These are phyloP conservation scores for Sterrhoptilus dennistouni DNA, from an alignment of 2,113 vertebrate genomes.

Conservation along the genomic window DNA sequence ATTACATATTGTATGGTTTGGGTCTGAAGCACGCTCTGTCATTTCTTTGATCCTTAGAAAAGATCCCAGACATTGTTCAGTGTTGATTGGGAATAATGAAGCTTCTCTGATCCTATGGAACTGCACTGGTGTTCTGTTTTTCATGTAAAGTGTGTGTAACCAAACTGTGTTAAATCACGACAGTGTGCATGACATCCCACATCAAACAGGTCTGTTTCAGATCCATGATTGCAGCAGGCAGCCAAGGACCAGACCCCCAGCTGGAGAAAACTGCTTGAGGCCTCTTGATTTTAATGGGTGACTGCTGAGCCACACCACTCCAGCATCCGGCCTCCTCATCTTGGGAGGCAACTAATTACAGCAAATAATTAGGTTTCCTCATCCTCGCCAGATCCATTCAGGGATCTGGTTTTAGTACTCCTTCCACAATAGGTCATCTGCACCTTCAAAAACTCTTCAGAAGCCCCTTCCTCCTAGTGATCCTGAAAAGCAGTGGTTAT, in stretches of 20 bases:
- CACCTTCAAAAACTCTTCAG: background rate
- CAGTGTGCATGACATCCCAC: background rate
- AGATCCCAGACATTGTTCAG: background rate
- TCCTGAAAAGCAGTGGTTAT: background rate
- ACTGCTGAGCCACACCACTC: background rate
- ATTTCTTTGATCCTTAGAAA: background rate
- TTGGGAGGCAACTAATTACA: background rate
- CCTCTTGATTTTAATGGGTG: background rate
- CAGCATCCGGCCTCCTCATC: background rate
- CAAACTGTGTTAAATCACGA: accelerated
- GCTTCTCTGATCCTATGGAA: conserved; percentile 46
- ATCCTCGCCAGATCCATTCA: background rate
- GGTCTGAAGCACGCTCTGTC: background rate
- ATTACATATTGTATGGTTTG: background rate
- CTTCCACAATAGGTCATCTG: background rate
- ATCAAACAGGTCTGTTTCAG: background rate
- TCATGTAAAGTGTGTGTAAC: background rate
- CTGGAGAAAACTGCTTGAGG: background rate
- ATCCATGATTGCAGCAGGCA: background rate
- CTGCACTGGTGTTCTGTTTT: conserved; percentile 7
- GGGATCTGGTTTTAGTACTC: background rate
- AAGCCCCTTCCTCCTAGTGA: background rate
- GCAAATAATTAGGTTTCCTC: conserved; percentile 1
- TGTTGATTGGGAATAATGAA: conserved; percentile 1
- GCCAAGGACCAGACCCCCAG: background rate